Percentiles rank a stretch among this genome's conserved stretches.
phyloP scores from a whole-genome alignment of 1,140 invertebrate species.

The Eumaeus atala region DNA sequence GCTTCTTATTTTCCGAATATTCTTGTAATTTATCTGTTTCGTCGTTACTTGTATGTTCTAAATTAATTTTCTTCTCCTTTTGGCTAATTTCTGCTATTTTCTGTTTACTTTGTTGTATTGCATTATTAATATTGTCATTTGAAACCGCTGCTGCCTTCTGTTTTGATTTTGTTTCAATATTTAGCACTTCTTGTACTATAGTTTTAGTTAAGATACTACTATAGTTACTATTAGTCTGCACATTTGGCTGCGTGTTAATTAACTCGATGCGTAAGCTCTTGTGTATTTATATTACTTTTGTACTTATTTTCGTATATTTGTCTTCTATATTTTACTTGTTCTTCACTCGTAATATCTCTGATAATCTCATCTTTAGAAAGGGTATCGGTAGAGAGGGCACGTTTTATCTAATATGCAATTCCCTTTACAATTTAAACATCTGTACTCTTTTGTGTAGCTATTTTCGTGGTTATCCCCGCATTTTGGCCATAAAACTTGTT shows the following conservation, averaged over 20 bases:
- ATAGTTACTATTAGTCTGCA: background rate
- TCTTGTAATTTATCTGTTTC: background rate
- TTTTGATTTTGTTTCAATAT: background rate
- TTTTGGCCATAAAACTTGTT: no score
- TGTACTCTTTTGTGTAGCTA: background rate
- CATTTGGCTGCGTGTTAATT: background rate
- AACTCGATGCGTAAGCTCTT: no score
- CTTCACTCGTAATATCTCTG: slow-evolving; percentile 11
- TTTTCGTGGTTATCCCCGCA: slow-evolving; percentile 12
- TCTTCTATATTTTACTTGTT: slow-evolving; percentile 8
- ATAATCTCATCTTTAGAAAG: slow-evolving; percentile 4
- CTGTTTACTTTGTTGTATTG: background rate
- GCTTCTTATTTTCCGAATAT: background rate
- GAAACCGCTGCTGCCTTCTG: no score
- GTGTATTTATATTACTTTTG: background rate
- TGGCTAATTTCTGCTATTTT: background rate
- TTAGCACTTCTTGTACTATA: background rate
- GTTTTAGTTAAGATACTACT: background rate
- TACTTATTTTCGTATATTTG: background rate
- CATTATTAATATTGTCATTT: no score
- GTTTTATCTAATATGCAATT: slow-evolving; percentile 3
- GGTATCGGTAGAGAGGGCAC: no score
- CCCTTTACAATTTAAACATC: slow-evolving; percentile 5
- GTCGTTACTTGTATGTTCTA: background rate
- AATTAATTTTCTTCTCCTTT: background rate